phyloP scores from a whole-genome alignment of 2,797 vertebrate genomes.

The Mus minutoides region DNA sequence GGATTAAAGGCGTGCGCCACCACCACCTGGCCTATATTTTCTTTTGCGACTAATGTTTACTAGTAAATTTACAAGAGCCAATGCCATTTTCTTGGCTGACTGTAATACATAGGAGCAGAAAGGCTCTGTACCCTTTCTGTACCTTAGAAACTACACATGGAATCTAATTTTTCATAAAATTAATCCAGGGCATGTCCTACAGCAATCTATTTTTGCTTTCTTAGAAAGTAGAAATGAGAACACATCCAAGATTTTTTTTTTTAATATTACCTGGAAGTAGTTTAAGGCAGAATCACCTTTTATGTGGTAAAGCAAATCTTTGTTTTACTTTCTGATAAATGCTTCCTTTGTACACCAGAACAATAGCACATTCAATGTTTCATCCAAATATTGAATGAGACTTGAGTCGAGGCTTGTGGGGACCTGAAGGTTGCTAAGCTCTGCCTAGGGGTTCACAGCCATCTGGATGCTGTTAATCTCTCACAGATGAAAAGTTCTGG shows the following conservation, averaged over 20 bases:
- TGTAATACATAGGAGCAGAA: not conserved
- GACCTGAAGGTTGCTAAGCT: not conserved
- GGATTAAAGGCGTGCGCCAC: no score
- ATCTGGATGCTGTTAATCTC: not conserved
- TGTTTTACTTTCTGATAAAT: constrained; percentile 41
- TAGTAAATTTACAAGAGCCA: not conserved
- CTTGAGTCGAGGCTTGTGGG: not conserved
- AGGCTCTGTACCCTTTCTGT: not conserved
- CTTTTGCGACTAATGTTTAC: constrained; percentile 12
- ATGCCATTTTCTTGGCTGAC: not conserved
- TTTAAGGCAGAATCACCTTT: constrained; percentile 63
- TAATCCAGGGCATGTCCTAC: constrained; percentile 3
- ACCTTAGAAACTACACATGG: not conserved
- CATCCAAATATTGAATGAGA: not conserved
- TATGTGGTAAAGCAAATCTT: not conserved
- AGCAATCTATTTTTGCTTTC: constrained; percentile 11
- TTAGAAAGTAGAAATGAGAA: constrained; percentile 8
- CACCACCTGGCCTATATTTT: no score
- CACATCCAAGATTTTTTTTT: not conserved
- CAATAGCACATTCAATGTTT: constrained; percentile 30
- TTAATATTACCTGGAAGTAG: constrained; percentile 33
- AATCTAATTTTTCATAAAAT: constrained; percentile 3
- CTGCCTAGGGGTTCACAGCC: not conserved
- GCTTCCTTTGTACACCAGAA: constrained; percentile 30
- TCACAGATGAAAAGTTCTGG: constrained; percentile 64